Evolutionary conservation across 2,888 invertebrate genomes (phyloP).

Genomic region (Cremastinae sp.): DNA sequence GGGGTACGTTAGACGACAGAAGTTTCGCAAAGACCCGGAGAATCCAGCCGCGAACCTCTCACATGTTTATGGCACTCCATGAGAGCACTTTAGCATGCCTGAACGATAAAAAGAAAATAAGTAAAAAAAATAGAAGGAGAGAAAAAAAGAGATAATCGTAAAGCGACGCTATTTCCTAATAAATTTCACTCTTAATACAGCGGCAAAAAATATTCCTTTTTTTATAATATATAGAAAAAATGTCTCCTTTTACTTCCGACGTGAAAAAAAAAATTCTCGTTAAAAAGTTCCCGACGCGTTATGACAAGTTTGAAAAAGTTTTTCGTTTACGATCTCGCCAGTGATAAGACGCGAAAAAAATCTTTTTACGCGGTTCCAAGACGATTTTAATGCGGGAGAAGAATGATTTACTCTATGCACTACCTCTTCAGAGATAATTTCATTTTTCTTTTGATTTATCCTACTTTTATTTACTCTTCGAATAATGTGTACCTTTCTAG

Average conservation of each 20-base stretch:
- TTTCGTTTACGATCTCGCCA: too few species aligned
- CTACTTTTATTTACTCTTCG: not conserved
- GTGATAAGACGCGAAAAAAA: too few species aligned
- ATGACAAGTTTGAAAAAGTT: too few species aligned
- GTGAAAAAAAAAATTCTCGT: not conserved
- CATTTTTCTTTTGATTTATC: not conserved
- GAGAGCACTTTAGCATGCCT: constrained; percentile 9
- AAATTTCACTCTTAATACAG: not conserved
- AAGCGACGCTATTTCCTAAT: constrained; percentile 10
- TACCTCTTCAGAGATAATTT: too few species aligned
- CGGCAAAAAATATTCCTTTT: not conserved
- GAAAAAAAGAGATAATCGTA: constrained; percentile 21
- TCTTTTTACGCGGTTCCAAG: too few species aligned
- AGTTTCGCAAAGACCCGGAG: constrained; percentile 21
- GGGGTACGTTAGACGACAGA: not conserved
- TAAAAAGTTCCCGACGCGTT: too few species aligned
- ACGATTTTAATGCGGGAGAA: too few species aligned
- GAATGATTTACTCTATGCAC: too few species aligned
- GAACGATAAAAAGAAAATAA: constrained; percentile 16
- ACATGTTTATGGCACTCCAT: constrained; percentile 28
- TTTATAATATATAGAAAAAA: too few species aligned
- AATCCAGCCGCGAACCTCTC: constrained; percentile 14
- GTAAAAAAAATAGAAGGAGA: not conserved
- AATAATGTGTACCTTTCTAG: not conserved
- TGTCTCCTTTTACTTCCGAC: not conserved